These are phyloP conservation scores for Neodon shergylaensis DNA, from an alignment of 2,113 vertebrate species.

Conservation along the genomic window DNA sequence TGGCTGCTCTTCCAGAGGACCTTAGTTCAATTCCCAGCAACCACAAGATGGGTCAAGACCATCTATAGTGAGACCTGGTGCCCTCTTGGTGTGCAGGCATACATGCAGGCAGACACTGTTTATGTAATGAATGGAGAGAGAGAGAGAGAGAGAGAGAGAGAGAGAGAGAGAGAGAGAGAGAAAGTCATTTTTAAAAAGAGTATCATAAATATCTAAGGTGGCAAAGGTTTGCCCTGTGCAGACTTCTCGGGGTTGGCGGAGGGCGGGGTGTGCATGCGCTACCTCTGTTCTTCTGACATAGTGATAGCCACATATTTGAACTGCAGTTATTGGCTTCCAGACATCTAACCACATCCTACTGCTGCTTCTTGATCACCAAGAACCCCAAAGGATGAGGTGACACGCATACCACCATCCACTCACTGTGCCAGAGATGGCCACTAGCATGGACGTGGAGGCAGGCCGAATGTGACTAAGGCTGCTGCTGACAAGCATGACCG, in stretches of 20 bases:
- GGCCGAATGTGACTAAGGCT: background rate
- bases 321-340: background rate
- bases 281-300: background rate
- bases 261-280: background rate
- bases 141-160: too few relatives aligned
- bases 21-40: too few relatives aligned
- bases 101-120: too few relatives aligned
- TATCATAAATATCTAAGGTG: background rate
- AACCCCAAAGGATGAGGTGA: background rate
- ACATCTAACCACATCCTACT: background rate
- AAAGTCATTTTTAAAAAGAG: too few relatives aligned
- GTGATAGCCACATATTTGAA: background rate
- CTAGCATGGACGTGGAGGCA: background rate
- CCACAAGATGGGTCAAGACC: too few relatives aligned
- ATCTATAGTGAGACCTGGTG: too few relatives aligned
- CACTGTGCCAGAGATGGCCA: background rate
- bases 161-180: too few relatives aligned
- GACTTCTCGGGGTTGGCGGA: background rate
- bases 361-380: background rate
- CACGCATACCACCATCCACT: background rate
- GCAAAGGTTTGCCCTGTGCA: background rate
- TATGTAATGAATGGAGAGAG: too few relatives aligned
- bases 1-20: too few relatives aligned
- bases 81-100: too few relatives aligned
- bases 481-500: background rate